phyloP scores from a whole-genome alignment of 2,888 invertebrate species.

The Tenthredo scrophulariae region DNA sequence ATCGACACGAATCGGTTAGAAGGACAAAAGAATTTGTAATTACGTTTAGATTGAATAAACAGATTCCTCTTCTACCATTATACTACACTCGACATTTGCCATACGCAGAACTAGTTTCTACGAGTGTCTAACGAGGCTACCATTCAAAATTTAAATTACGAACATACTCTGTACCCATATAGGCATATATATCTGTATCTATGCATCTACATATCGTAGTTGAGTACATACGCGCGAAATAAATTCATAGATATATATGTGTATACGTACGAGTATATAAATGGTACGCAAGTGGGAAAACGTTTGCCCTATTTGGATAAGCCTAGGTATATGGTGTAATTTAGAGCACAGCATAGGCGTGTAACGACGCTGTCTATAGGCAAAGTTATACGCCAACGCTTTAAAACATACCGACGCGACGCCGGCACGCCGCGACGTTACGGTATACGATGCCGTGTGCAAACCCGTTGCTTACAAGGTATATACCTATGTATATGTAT shows the following conservation, averaged over 20 bases:
- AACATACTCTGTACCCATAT: neutral
- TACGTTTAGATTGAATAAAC: constrained; percentile 8
- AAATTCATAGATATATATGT: neutral
- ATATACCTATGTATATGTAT: neutral
- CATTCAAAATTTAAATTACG: constrained; percentile 3
- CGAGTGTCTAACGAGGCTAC: neutral
- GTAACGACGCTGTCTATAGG: constrained; percentile 16
- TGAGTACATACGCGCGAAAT: neutral
- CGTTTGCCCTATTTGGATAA: constrained; percentile 16
- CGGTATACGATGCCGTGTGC: neutral
- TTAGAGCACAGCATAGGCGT: constrained; percentile 24
- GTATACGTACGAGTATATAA: no score
- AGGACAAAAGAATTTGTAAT: neutral
- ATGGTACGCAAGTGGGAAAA: neutral
- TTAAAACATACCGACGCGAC: neutral
- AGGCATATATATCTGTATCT: neutral
- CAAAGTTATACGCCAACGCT: constrained; percentile 9
- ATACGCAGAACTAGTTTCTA: constrained; percentile 2
- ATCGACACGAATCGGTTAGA: neutral
- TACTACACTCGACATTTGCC: neutral
- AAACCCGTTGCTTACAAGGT: neutral
- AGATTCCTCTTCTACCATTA: neutral
- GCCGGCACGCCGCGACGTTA: no score
- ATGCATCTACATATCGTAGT: neutral
- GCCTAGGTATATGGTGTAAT: constrained; percentile 19